Evolutionary conservation across 1,140 invertebrate species (phyloP).

Genomic region (Procambarus clarkii): DNA sequence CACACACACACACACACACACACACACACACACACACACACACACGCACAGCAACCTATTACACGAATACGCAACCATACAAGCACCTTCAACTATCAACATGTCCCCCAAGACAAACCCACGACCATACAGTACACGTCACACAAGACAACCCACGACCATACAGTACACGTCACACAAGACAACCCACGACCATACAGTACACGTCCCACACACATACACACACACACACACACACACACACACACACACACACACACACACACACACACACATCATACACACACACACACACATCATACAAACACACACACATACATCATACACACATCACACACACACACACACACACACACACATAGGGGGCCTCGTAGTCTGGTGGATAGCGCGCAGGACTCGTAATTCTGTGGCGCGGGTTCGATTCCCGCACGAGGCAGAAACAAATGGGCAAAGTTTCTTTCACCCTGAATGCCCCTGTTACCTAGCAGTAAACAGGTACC

Average conservation of each 20-base stretch:
- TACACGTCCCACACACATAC: neutral
- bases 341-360: neutral
- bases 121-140: neutral
- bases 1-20: too few relatives aligned
- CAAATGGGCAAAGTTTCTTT: too few relatives aligned
- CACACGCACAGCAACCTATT: neutral
- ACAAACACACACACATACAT: neutral
- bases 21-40: too few relatives aligned
- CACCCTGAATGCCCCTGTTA: too few relatives aligned
- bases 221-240: constrained; percentile 8
- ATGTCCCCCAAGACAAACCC: neutral
- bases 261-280: constrained; percentile 1
- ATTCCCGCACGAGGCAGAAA: too few relatives aligned
- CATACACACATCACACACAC: neutral
- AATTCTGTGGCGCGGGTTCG: too few relatives aligned
- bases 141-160: neutral
- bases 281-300: neutral
- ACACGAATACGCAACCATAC: neutral
- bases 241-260: neutral
- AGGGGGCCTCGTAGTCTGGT: too few relatives aligned
- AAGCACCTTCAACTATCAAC: neutral
- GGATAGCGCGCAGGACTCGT: too few relatives aligned
- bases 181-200: neutral
- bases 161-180: neutral
- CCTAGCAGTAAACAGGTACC: too few relatives aligned